Conservation (phyloP, 2,113 vertebrate genomes). For the Aythya baeri region DNA sequence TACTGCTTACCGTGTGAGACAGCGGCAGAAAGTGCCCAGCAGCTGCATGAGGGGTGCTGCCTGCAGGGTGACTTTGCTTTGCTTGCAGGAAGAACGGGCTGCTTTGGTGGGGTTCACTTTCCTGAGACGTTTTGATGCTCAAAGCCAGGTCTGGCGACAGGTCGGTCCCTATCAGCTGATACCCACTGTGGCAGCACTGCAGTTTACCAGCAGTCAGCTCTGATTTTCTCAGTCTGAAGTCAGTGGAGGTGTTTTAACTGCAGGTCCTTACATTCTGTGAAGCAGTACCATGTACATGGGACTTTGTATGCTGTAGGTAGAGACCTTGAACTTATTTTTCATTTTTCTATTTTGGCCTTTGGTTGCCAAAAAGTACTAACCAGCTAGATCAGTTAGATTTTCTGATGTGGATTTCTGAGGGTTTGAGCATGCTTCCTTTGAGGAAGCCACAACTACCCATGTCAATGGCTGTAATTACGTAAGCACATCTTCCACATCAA, state of each 20-base stretch:
- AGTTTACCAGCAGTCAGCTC: background rate
- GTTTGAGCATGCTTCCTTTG: background rate
- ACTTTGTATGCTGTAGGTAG: background rate
- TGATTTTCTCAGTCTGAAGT: background rate
- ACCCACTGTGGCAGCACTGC: background rate
- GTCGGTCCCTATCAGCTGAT: background rate
- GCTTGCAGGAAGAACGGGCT: fast-evolving
- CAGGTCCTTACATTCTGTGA: background rate
- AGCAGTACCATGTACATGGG: background rate
- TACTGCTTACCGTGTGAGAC: background rate
- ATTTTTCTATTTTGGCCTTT: background rate
- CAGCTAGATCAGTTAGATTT: background rate
- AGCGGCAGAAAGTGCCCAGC: background rate
- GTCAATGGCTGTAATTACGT: background rate
- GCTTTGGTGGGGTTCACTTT: fast-evolving
- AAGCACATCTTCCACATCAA: background rate
- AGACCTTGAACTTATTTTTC: background rate
- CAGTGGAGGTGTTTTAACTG: background rate
- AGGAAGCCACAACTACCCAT: background rate
- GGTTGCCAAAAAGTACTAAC: background rate
- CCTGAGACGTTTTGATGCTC: background rate
- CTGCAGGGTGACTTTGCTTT: background rate
- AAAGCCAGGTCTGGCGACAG: background rate
- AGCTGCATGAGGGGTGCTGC: background rate
- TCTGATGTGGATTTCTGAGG: background rate